phyloP scores from a whole-genome alignment of 2,888 invertebrate genomes.

The Drosophila flavopinicola region DNA sequence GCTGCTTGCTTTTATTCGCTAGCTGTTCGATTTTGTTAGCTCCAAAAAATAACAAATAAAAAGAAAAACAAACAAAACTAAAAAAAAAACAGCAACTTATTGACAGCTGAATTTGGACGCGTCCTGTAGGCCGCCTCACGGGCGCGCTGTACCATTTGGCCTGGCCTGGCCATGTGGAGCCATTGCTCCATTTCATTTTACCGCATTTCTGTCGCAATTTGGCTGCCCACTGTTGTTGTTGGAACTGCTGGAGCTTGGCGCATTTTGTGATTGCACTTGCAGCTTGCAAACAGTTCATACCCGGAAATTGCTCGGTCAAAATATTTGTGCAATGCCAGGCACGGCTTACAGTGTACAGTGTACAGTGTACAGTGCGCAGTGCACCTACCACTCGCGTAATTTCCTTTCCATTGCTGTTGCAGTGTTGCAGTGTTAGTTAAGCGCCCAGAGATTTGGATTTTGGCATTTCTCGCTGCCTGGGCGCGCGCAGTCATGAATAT shows the following conservation, averaged over 20 bases:
- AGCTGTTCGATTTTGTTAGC: conserved; percentile 54
- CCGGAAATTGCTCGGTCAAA: conserved; percentile 69
- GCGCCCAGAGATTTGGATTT: conserved; percentile 64
- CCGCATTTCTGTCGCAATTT: conserved; percentile 66
- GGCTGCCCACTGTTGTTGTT: conserved; percentile 18
- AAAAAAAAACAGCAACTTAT: conserved; percentile 28
- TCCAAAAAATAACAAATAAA: background rate
- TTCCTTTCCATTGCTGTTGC: too few species aligned
- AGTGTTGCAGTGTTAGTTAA: conserved; percentile 54
- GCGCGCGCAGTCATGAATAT: conserved; percentile 60
- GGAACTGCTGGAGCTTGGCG: conserved; percentile 24
- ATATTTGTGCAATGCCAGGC: conserved; percentile 56
- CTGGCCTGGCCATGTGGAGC: conserved; percentile 10
- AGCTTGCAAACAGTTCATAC: conserved; percentile 52
- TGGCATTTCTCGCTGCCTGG: conserved; percentile 33
- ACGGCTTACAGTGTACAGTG: conserved; percentile 24
- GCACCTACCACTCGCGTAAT: too few species aligned
- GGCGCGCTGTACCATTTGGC: conserved; percentile 11
- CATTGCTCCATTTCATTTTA: conserved; percentile 60
- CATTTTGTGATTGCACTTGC: conserved; percentile 71
- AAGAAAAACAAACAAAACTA: background rate
- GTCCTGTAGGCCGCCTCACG: conserved; percentile 2
- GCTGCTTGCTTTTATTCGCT: conserved; percentile 42
- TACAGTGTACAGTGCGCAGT: too few species aligned
- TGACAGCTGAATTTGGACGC: conserved; percentile 25